phyloP scores from a whole-genome alignment of 2,888 invertebrate genomes.

The Orthonychiurus folsomi region DNA sequence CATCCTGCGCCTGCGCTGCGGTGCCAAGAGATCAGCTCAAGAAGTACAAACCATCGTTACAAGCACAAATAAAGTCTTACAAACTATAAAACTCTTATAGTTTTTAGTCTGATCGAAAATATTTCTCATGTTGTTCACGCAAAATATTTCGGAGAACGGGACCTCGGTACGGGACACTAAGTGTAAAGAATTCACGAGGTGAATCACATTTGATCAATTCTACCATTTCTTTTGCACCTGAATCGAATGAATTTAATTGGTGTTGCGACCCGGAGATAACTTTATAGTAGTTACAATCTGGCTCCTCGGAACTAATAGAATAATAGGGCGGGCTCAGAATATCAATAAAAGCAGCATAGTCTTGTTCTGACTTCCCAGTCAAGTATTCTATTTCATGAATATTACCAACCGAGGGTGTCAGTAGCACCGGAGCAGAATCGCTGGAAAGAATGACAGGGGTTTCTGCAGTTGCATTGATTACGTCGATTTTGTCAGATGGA shows the following conservation, averaged over 20 bases:
- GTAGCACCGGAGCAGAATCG: slow-evolving; percentile 21
- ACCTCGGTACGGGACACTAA: not conserved
- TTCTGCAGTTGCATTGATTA: slow-evolving; percentile 21
- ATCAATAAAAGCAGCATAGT: slow-evolving; percentile 37
- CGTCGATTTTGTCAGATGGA: slow-evolving; percentile 15
- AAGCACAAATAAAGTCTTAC: too few species aligned
- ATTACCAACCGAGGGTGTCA: slow-evolving; percentile 30
- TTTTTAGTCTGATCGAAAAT: too few species aligned
- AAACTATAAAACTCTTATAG: too few species aligned
- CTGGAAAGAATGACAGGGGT: slow-evolving; percentile 15
- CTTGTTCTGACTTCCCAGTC: slow-evolving; percentile 16
- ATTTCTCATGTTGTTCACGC: too few species aligned
- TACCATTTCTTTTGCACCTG: not conserved
- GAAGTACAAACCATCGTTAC: too few species aligned
- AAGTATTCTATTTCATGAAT: slow-evolving; percentile 33
- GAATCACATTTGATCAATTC: not conserved
- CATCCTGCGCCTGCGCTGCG: too few species aligned
- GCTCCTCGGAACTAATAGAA: not conserved
- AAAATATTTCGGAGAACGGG: not conserved
- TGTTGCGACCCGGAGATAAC: not conserved
- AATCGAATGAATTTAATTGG: too few species aligned
- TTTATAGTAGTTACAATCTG: slow-evolving; percentile 4
- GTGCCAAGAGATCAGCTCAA: too few species aligned
- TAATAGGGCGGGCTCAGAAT: slow-evolving; percentile 25
- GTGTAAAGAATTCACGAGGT: not conserved